Evolutionary conservation across 2,113 vertebrate genomes (phyloP), one percentile per base, ranked within the genome.

Genomic region (Gobio gobio): DNA sequence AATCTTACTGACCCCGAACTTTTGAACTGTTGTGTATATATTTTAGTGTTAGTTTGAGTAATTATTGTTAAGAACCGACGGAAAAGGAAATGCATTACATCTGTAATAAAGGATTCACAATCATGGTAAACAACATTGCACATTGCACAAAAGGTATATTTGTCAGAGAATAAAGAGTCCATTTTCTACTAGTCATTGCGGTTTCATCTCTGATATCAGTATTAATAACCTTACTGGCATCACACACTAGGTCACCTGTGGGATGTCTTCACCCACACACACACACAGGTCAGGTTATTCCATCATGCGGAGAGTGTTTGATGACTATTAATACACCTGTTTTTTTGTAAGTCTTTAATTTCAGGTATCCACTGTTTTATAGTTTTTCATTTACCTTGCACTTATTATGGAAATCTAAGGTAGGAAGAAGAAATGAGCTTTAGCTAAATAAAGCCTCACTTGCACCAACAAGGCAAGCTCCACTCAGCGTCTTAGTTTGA

Each of bases 361-460:
- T 40, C 33, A 43, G 36, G 36, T 20, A 56, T 56, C 63, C 63
- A 66, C 26, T 33, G 14, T 16, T 29, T 33, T 66, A 18, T 36
- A 66, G 1, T 3, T 66, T 29, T 22, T 56, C 2, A 22, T 56
- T 22, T 56, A 22, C 7, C 54, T 56, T 56, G 54, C 18, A 56
- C 22, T 56, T 56, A 56, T 56, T 43, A 43, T 5, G 20, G 43
- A 40, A 70, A n/a, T 43, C 66, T 70, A 43, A 70, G 10, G 36
- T 70, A 43, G 10, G 36, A 22, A 0, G 3, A n/a, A 12, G 36
- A 70, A 70, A 43, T 22, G 0, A 70, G 36, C 10, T 47, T 3
- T 24, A 45, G 70, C 12, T n/a, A 74, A 74, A 49, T 47, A 74
- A 74, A 74, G n/a, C n/a, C 14, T 76, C 49, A 18, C 47, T 76